A percentile compares a stretch with the other conserved stretches of the same genome.
phyloP scores from a whole-genome alignment of 2,113 vertebrate species.

The Cochlearius cochlearius region DNA sequence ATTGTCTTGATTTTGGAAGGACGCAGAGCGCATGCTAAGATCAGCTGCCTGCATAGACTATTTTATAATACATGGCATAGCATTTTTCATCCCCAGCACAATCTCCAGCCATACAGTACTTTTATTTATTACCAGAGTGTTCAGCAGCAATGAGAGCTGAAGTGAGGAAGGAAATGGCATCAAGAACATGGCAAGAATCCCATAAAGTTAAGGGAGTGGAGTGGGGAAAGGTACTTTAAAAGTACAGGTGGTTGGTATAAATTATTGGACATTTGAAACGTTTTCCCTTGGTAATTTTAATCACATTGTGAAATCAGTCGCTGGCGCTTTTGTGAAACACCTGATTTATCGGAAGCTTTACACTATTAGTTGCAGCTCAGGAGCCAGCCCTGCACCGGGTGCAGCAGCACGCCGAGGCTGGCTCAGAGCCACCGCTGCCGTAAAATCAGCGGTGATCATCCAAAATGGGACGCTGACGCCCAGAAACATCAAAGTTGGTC shows the following conservation, averaged over 20 bases:
- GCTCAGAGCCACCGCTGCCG: background rate
- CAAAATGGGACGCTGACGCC: background rate
- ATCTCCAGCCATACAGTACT: background rate
- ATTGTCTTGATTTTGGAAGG: background rate
- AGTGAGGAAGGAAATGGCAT: background rate
- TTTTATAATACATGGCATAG: constrained; percentile 16
- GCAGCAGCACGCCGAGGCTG: background rate
- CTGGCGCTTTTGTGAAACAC: constrained; percentile 12
- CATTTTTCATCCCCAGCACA: background rate
- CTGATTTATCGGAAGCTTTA: constrained; percentile 46
- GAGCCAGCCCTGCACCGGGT: background rate
- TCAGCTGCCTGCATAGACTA: background rate
- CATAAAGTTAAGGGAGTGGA: background rate
- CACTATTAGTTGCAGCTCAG: background rate
- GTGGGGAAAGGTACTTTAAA: constrained; percentile 16
- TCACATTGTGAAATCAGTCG: constrained; percentile 37
- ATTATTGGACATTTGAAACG: constrained; percentile 26
- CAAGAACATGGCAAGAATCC: constrained; percentile 25
- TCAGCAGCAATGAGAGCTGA: constrained; percentile 1
- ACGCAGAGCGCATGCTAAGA: background rate
- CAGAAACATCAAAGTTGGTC: background rate
- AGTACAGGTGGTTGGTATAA: constrained; percentile 33
- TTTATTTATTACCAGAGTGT: background rate
- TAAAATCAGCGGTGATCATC: background rate
- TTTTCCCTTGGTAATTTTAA: constrained; percentile 55